A percentile compares a stretch with the other conserved stretches of the same genome.
These are phyloP conservation scores for Anisognathus igniventris DNA, from an alignment of 2,797 vertebrate species.

Conservation along the genomic window DNA sequence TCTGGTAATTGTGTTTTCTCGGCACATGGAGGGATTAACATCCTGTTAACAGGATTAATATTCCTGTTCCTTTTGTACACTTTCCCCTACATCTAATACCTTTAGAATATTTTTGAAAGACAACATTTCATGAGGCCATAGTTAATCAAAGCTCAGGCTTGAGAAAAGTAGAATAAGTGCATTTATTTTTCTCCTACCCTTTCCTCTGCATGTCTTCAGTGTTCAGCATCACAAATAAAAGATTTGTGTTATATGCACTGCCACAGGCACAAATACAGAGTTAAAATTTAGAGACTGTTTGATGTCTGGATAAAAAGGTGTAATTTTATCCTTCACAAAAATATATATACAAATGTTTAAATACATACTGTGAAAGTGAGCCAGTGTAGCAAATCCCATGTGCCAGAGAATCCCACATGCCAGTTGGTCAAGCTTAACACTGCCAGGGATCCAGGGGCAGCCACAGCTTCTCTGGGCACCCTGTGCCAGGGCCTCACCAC, in stretches of 20 bases:
- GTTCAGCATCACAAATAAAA: background rate
- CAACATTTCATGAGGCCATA: background rate
- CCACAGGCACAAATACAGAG: background rate
- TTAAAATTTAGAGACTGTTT: background rate
- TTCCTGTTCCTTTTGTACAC: background rate
- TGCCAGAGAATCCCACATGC: background rate
- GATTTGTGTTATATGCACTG: background rate
- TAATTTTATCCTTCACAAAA: background rate
- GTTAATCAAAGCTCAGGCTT: background rate
- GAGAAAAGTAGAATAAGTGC: background rate
- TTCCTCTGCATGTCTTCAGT: background rate
- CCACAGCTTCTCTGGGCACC: background rate
- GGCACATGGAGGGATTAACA: background rate
- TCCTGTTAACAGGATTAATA: constrained; percentile 29
- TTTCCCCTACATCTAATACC: background rate
- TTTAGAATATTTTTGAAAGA: background rate
- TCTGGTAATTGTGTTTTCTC: background rate
- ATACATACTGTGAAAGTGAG: background rate
- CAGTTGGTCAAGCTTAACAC: background rate
- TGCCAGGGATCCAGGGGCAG: background rate
- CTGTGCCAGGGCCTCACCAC: background rate
- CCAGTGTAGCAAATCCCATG: fast-evolving
- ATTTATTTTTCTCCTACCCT: background rate
- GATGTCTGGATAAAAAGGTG: background rate
- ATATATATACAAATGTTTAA: background rate